These are phyloP conservation scores for Orthosia gracilis DNA, from an alignment of 2,888 invertebrate species.

Conservation along the genomic window DNA sequence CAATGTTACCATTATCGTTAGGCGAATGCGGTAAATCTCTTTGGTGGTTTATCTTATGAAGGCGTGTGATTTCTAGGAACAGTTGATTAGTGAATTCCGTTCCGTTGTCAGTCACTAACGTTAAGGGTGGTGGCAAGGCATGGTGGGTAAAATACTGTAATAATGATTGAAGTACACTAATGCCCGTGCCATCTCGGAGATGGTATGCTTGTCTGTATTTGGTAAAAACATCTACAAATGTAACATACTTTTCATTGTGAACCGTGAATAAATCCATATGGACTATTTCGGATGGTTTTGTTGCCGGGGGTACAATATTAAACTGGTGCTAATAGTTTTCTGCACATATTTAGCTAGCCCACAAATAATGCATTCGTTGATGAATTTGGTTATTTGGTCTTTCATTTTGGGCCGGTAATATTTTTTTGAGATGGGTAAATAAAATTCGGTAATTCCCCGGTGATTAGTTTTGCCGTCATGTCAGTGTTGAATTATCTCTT, in stretches of 20 bases:
- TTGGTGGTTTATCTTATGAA: conserved; percentile 3
- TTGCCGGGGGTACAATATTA: too few species aligned
- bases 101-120: not conserved
- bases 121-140: conserved; percentile 16
- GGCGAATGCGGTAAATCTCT: not conserved
- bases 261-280: too few species aligned
- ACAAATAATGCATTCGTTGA: not conserved
- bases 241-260: too few species aligned
- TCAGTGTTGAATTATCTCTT: not conserved
- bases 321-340: too few species aligned
- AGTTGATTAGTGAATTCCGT: too few species aligned
- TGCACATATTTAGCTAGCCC: too few species aligned
- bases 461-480: not conserved
- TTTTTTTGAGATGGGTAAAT: not conserved
- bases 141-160: conserved; percentile 5
- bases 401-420: conserved; percentile 1
- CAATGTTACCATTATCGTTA: not conserved
- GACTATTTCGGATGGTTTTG: too few species aligned
- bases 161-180: too few species aligned
- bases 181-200: too few species aligned
- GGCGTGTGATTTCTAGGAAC: not conserved
- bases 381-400: conserved; percentile 3
- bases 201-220: too few species aligned
- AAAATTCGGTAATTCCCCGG: not conserved
- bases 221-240: too few species aligned